Percentiles rank a stretch among this genome's conserved stretches.
Evolutionary conservation across 1,140 invertebrate genomes (phyloP).

Genomic region (Temnothorax nylanderi): DNA sequence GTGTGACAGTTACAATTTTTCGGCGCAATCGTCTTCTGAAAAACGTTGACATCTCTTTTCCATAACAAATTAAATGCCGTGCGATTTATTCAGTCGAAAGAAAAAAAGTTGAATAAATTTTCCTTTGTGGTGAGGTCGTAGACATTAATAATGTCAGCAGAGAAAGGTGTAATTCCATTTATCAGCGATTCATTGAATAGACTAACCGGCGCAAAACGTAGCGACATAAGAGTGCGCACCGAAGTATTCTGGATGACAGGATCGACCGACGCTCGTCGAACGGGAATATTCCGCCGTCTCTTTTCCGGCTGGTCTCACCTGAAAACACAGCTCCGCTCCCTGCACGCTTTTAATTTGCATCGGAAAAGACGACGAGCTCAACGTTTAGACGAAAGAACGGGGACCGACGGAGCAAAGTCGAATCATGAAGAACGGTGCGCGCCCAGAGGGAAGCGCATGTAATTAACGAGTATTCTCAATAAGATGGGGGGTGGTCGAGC

Average conservation of each 20-base stretch:
- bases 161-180: conserved; percentile 24
- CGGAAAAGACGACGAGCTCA: conserved; percentile 45
- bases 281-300: conserved; percentile 60
- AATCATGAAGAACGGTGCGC: conserved; percentile 30
- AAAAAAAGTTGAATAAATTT: conserved; percentile 8
- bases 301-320: conserved; percentile 71
- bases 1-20: neutral
- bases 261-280: conserved; percentile 55
- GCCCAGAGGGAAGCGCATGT: conserved; percentile 66
- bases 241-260: conserved; percentile 32
- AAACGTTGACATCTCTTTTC: neutral
- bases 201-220: neutral
- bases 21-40: neutral
- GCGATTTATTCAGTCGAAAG: neutral
- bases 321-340: conserved; percentile 63
- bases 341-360: conserved; percentile 52
- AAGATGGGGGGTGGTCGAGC: conserved; percentile 62
- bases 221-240: neutral
- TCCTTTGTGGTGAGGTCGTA: neutral
- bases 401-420: conserved; percentile 29
- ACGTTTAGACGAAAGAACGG: conserved; percentile 45
- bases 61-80: neutral
- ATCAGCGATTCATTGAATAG: conserved; percentile 12
- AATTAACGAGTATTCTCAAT: conserved; percentile 79
- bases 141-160: neutral